Base-by-base conservation (phyloP, 2,888 invertebrate species). In the Corythucha ciliata region DNA sequence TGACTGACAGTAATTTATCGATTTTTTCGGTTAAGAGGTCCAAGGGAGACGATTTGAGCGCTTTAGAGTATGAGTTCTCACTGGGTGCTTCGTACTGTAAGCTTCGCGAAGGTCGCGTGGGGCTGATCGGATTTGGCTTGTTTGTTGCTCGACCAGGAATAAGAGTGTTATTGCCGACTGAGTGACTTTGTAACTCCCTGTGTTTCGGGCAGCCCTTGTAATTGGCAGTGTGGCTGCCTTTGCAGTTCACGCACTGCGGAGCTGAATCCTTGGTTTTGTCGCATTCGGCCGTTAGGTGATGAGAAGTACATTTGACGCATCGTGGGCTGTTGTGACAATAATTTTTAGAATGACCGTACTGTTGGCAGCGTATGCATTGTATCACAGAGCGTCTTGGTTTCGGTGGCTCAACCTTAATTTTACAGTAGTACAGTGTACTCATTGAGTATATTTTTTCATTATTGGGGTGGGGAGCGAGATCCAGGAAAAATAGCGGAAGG, bases 171-270 rank as follows among this genome's bases (percentile, higher is more conserved):
- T n/a, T n/a, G n/a, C n/a, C n/a, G n/a, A n/a, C n/a, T n/a, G n/a
- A n/a, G n/a, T n/a, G n/a, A n/a, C n/a, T n/a, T n/a, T 33, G 33
- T 16, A 33, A 18, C 14, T 14, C 33, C 4, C 18, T 14, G 8
- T 33, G 33, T 33, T 7, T 33, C 14, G 33, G 33, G 33, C 33
- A 33, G 18, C 33, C 33, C 8, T 18, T 33, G 33, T 33, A 33
- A 33, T 33, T 33, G 5, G 33, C 33, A 18, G 33, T 33, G 33
- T 33, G 33, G 33, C 14, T 18, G 5, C 5, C 4, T 16, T 18
- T 18, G 18, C 33, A 33, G 33, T 33, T 33, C 5, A 18, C 18
- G 18, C 33, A 33, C 18, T 33, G 14, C 18, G 33, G 33, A 16
- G 33, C 14, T 3, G 33, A 14, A 18, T 33, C 33, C 18, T 33